Evolutionary conservation across 2,888 invertebrate genomes (phyloP), one percentile per base, ranked within the genome.

Genomic region (Plebejus melissa): DNA sequence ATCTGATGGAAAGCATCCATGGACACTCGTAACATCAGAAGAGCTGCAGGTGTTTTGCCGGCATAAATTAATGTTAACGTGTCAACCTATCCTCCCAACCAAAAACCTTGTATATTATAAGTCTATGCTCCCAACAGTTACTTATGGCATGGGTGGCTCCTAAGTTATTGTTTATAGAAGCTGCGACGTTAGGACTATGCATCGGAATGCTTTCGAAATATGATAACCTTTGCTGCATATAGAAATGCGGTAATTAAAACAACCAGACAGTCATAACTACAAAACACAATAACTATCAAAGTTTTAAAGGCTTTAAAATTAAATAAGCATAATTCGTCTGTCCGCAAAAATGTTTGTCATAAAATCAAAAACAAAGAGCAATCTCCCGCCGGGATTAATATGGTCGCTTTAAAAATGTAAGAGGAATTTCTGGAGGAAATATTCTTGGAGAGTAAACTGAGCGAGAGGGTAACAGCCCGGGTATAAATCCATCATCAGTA

Each of bases 61-160:
- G 82, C 81, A 83, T 79, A 82, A 86, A 87, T 86, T 86, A 87
- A 86, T 86, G 85, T 85, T 84, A 84, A 85, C 85, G 82, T 79
- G 80, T 82, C 83, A 80, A 81, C 82, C 86, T 85, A 86, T 85
- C 85, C 84, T 83, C 82, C 76, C 81, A 13, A 22, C 22, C 54
- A 5, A 54, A 22, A 22, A 22, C 22, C 22, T 22, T 22, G 22
- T 22, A 22, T 22, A 22, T 22, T 22, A 22, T 22, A 22, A 22
- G 22, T 22, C 22, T 22, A 22, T 22, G 22, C 22, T 22, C 22
- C 22, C 22, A 22, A 22, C 22, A 22, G 4, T 54, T 16, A n/a
- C n/a, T 54, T 4, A 16, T 54, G 5, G 16, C 54, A n/a, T 6
- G n/a, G 16, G 54, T 54, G 16, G 54, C 4, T 38, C 5, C 38